phyloP scores from a whole-genome alignment of 2,797 vertebrate species.

The Podarcis lilfordi region DNA sequence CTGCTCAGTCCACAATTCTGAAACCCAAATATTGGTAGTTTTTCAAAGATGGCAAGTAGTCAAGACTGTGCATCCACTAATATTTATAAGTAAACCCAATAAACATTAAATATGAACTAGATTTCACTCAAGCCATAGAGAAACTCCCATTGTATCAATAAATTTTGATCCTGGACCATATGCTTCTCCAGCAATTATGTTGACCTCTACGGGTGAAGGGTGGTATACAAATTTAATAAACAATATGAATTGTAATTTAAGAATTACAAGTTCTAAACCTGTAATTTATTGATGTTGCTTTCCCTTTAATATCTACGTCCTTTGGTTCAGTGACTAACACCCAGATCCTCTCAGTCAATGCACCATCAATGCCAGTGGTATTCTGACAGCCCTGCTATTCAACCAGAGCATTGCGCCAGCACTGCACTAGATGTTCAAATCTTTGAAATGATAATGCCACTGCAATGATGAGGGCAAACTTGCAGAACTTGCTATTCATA shows the following conservation, averaged over 20 bases:
- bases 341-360: background rate
- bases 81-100: background rate
- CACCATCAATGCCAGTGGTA: background rate
- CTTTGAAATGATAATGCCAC: background rate
- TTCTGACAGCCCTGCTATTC: background rate
- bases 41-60: background rate
- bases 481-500: background rate
- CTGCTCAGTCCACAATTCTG: conserved; percentile 1
- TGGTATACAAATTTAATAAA: too few species aligned
- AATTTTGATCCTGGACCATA: background rate
- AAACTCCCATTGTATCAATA: background rate
- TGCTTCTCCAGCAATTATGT: background rate
- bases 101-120: background rate
- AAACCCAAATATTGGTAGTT: background rate
- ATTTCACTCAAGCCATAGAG: background rate
- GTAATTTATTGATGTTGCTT: background rate
- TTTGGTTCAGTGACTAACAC: background rate
- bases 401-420: background rate
- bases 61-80: background rate
- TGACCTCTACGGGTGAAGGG: too few species aligned
- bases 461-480: background rate
- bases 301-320: background rate
- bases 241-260: too few species aligned
- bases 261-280: background rate
- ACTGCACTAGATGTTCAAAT: background rate